Percentiles rank a stretch among this genome's conserved stretches.
These are phyloP conservation scores for Electrona antarctica DNA, from an alignment of 2,113 vertebrate species.

Conservation along the genomic window DNA sequence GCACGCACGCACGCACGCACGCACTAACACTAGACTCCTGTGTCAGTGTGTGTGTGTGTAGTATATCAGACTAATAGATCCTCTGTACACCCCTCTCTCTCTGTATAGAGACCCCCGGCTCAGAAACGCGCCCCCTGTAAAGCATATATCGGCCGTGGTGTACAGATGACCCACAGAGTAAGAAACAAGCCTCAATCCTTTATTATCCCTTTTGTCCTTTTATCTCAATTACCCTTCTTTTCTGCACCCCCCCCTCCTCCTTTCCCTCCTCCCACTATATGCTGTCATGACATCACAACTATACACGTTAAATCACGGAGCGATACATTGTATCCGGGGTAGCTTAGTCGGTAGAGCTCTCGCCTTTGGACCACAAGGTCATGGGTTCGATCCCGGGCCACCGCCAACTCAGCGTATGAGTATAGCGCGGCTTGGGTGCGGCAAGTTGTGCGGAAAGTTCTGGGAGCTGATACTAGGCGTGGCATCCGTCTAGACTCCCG, in stretches of 20 bases:
- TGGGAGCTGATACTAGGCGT: too few species aligned
- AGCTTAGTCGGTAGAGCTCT: too few species aligned
- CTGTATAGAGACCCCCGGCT: constrained; percentile 77
- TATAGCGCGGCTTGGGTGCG: too few species aligned
- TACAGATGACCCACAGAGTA: constrained; percentile 82
- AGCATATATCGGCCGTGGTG: constrained; percentile 77
- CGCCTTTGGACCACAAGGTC: too few species aligned
- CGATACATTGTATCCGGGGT: too few species aligned
- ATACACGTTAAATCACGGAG: constrained; percentile 15
- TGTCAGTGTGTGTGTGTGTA: constrained; percentile 32
- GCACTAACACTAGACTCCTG: too few species aligned
- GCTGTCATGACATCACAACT: constrained; percentile 36
- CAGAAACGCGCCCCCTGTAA: constrained; percentile 80
- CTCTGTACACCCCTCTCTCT: constrained; percentile 76
- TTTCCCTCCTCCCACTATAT: constrained; percentile 32
- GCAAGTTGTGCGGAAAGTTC: too few species aligned
- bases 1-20: too few species aligned
- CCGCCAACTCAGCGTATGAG: too few species aligned
- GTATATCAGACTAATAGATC: constrained; percentile 72
- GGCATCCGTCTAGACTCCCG: too few species aligned
- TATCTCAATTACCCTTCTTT: constrained; percentile 76
- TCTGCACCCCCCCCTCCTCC: constrained; percentile 67
- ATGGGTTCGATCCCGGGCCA: too few species aligned
- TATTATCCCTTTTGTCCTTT: constrained; percentile 69
- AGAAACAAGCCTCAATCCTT: constrained; percentile 50